Evolutionary conservation across 2,113 vertebrate genomes (phyloP).

Genomic region (Hyperopisus bebe): DNA sequence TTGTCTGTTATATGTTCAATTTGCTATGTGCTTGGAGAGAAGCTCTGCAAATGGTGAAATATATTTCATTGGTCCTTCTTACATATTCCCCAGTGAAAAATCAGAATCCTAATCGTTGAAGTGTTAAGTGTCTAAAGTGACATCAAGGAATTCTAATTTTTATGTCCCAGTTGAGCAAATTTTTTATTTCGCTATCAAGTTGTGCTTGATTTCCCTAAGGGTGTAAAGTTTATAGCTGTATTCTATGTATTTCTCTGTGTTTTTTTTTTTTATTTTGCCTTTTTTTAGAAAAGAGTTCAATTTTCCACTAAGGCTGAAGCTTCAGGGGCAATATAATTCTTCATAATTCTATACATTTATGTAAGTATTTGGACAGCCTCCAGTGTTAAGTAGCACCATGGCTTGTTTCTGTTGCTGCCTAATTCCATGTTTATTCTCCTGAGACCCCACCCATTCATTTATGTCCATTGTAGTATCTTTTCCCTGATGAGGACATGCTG

Average conservation of each 20-base stretch:
- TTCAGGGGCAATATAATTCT: neutral
- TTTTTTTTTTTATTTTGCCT: neutral
- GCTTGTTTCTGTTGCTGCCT: neutral
- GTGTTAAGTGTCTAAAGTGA: neutral
- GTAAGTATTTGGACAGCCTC: neutral
- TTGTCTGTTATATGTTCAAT: neutral
- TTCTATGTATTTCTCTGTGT: neutral
- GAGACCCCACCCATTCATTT: no score
- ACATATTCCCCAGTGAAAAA: conserved; percentile 1
- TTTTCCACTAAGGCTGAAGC: neutral
- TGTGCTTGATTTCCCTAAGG: conserved; percentile 12
- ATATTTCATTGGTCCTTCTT: neutral
- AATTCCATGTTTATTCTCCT: neutral
- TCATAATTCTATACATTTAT: neutral
- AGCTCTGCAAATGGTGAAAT: neutral
- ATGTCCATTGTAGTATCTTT: no score
- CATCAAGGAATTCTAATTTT: neutral
- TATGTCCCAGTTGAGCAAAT: neutral
- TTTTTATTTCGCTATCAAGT: conserved; percentile 4
- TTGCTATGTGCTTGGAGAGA: neutral
- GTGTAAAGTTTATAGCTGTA: neutral
- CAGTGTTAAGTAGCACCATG: neutral
- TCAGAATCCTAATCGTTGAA: neutral
- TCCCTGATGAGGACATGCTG: no score
- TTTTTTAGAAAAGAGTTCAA: neutral